A percentile compares a stretch with the other conserved stretches of the same genome.
These are phyloP conservation scores for Cephalopholis sonnerati DNA, from an alignment of 2,113 vertebrate genomes.

Conservation along the genomic window DNA sequence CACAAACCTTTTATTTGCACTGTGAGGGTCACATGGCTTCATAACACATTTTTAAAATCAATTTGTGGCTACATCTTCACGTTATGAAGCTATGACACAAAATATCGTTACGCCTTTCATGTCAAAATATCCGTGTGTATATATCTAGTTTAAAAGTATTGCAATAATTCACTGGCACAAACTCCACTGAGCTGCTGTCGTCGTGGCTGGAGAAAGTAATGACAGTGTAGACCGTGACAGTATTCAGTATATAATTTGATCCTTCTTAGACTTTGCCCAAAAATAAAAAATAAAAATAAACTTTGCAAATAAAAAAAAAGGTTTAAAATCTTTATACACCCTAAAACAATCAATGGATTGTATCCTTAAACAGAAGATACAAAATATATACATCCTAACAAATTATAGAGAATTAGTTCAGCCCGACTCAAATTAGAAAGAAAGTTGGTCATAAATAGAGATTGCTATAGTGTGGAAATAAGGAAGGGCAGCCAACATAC, in stretches of 20 bases:
- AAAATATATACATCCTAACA: conserved; percentile 65
- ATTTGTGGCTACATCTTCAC: conserved; percentile 34
- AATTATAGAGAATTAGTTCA: conserved; percentile 49
- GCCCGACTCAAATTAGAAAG: conserved; percentile 40
- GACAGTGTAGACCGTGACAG: conserved; percentile 30
- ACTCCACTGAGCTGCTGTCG: conserved; percentile 32
- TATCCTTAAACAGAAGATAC: conserved; percentile 51
- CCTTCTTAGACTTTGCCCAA: conserved; percentile 37
- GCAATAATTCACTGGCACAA: conserved; percentile 43
- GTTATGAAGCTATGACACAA: conserved; percentile 43
- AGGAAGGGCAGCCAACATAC: conserved; percentile 36
- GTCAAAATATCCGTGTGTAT: conserved; percentile 26
- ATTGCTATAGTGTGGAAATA: conserved; percentile 26
- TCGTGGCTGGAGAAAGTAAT: conserved; percentile 31
- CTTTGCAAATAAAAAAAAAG: conserved; percentile 34
- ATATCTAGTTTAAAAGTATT: conserved; percentile 37
- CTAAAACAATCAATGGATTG: conserved; percentile 28
- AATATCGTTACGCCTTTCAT: conserved; percentile 5
- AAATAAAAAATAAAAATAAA: conserved; percentile 36
- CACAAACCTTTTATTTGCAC: conserved; percentile 63
- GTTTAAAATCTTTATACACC: conserved; percentile 43
- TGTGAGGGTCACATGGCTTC: conserved; percentile 32
- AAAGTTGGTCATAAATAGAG: conserved; percentile 63
- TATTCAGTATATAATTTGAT: conserved; percentile 18
- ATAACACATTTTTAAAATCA: conserved; percentile 27